Evolutionary conservation across 2,797 vertebrate species (phyloP), one percentile per base, ranked within the genome.

Genomic region (Philypnodon macrostomus): DNA sequence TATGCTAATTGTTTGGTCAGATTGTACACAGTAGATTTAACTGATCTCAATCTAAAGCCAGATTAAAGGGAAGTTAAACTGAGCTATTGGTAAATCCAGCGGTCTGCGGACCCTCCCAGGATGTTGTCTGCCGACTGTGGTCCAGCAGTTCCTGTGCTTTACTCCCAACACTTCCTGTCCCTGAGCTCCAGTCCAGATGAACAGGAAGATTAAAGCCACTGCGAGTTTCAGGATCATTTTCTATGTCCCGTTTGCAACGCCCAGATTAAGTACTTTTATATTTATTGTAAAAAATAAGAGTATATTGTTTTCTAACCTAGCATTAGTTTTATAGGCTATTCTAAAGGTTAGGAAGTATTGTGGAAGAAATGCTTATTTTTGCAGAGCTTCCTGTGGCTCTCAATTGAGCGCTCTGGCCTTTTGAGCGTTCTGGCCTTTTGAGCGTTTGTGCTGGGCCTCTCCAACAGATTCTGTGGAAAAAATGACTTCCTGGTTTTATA

Each of bases 81-180:
- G 18, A 58, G 31, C 39, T 52, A 44, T 47, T 58, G 39, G 47
- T 39, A 55, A 48, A 47, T 55, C 42, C 31, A 47, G 47, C 2
- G 2, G 59, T 15, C 33, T 39, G 1, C 63, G 37, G 55, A 70
- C 74, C 77, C 82, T 70, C 79, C 73, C 81, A 85, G 87, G 87
- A 90, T 85, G 78, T 73, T 37, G 55, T 53, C 77, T 79, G 58
- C 57, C 52, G 60, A 68, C 70, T 80, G 44, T 73, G 75, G 67
- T 78, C 70, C 71, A 66, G 72, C 34, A 62, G 66, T 85, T 88
- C 84, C 86, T 85, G 70, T 66, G 24, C 53, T 68, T 79, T 81
- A 82, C 82, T 83, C 79, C 66, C 65, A 70, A 34, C 58, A 63
- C 77, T 88, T 90, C 88, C 88, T 90, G 80, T 81, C 75, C 49